These are phyloP conservation scores for Phodopus roborovskii DNA, from an alignment of 2,113 vertebrate genomes.

Conservation along the genomic window DNA sequence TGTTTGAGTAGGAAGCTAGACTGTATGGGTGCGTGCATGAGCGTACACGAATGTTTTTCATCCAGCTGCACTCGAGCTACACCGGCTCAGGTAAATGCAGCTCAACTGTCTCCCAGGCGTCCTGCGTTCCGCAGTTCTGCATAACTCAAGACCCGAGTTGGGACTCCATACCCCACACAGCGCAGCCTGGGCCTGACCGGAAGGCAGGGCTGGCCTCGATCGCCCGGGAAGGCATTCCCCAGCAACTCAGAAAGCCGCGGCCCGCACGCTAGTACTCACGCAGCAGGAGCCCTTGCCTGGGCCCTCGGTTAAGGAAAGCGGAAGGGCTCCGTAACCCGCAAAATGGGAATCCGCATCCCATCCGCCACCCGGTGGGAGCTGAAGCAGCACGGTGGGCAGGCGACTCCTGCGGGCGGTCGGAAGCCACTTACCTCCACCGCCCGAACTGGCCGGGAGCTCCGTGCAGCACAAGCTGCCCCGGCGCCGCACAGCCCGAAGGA, in stretches of 20 bases:
- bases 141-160: background rate
- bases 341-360: background rate
- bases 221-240: background rate
- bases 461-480: background rate
- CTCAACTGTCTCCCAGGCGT: background rate
- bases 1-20: constrained; percentile 56
- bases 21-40: background rate
- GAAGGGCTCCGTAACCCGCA: background rate
- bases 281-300: background rate
- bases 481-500: constrained; percentile 51
- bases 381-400: background rate
- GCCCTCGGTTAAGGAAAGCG: background rate
- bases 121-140: background rate
- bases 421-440: constrained; percentile 57
- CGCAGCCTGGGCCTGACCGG: background rate
- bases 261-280: constrained; percentile 43
- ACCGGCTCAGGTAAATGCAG: background rate
- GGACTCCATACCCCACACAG: constrained; percentile 64
- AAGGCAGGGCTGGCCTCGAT: constrained; percentile 21
- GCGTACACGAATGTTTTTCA: background rate
- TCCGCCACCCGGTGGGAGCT: background rate
- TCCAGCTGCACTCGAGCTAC: background rate
- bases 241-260: background rate
- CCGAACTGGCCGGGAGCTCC: background rate
- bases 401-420: background rate